Percentiles rank a stretch among this genome's conserved stretches.
Evolutionary conservation across 2,888 invertebrate species (phyloP).

Genomic region (Hemaris fuciformis): DNA sequence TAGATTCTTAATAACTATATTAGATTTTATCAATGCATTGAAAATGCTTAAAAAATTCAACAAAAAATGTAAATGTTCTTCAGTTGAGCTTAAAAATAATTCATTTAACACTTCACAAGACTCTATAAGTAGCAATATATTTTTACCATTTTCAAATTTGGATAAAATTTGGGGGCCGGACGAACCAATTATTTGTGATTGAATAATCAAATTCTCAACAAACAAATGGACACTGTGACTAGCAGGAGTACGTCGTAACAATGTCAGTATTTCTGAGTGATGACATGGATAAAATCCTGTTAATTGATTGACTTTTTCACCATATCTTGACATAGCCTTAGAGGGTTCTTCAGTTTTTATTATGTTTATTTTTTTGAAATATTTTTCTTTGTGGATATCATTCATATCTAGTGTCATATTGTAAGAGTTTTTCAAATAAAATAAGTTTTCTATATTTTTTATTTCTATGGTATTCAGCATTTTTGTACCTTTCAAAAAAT

Average conservation of each 20-base stretch:
- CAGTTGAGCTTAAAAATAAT: slow-evolving; percentile 53
- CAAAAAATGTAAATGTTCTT: slow-evolving; percentile 62
- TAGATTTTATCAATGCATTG: slow-evolving; percentile 59
- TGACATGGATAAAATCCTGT: background rate
- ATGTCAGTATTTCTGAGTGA: slow-evolving; percentile 34
- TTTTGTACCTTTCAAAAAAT: slow-evolving; percentile 69
- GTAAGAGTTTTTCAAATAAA: slow-evolving; percentile 69
- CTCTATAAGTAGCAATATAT: slow-evolving; percentile 52
- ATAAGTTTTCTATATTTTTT: slow-evolving; percentile 58
- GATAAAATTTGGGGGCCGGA: slow-evolving; percentile 32
- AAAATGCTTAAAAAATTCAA: slow-evolving; percentile 52
- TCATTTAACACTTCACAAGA: slow-evolving; percentile 57
- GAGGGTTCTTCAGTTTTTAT: background rate
- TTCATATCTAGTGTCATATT: slow-evolving; percentile 51
- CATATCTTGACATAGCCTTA: slow-evolving; percentile 30
- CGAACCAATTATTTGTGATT: slow-evolving; percentile 19
- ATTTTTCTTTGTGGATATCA: slow-evolving; percentile 53
- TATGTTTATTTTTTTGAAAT: background rate
- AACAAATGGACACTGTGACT: slow-evolving; percentile 53
- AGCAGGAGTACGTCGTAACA: slow-evolving; percentile 58
- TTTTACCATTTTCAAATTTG: slow-evolving; percentile 56
- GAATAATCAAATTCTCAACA: slow-evolving; percentile 55
- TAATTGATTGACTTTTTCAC: slow-evolving; percentile 39
- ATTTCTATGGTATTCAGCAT: slow-evolving; percentile 51
- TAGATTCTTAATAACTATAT: slow-evolving; percentile 62